Percentiles rank a stretch among this genome's conserved stretches.
Evolutionary conservation across 2,888 invertebrate species (phyloP).

Genomic region (Alloscopus bannaensis): DNA sequence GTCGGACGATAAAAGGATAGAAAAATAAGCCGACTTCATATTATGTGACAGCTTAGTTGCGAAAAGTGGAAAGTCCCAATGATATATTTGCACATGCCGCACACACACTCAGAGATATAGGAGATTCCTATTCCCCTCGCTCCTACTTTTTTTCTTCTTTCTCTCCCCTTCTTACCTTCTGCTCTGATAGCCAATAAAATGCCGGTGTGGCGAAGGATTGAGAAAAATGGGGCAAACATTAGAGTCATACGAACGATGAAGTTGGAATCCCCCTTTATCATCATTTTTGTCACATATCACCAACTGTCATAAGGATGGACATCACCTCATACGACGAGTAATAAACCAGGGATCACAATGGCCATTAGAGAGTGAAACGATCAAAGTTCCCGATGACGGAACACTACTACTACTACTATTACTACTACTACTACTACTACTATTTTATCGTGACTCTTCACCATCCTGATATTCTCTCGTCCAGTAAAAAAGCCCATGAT

Average conservation of each 20-base stretch:
- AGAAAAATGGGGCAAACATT: constrained; percentile 5
- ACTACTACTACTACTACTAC: background rate
- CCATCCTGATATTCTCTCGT: background rate
- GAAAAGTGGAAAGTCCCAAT: constrained; percentile 13
- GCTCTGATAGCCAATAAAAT: too few species aligned
- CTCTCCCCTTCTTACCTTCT: too few species aligned
- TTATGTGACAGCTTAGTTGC: constrained; percentile 14
- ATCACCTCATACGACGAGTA: constrained; percentile 40
- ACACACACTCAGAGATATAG: too few species aligned
- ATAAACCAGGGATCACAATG: constrained; percentile 33
- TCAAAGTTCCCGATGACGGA: background rate
- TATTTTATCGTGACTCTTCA: background rate
- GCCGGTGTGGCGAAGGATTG: background rate
- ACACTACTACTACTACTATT: background rate
- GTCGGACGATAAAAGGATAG: background rate
- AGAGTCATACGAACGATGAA: constrained; percentile 12
- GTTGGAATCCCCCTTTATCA: constrained; percentile 52
- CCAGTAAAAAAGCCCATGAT: background rate
- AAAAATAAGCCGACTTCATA: background rate
- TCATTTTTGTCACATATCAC: constrained; percentile 54
- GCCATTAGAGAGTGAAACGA: background rate
- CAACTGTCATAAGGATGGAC: constrained; percentile 45
- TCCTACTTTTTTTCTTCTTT: too few species aligned
- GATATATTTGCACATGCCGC: constrained; percentile 11
- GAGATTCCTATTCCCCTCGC: too few species aligned